Base-by-base conservation (phyloP, 2,888 invertebrate species). In the Epinotia bilunana region DNA sequence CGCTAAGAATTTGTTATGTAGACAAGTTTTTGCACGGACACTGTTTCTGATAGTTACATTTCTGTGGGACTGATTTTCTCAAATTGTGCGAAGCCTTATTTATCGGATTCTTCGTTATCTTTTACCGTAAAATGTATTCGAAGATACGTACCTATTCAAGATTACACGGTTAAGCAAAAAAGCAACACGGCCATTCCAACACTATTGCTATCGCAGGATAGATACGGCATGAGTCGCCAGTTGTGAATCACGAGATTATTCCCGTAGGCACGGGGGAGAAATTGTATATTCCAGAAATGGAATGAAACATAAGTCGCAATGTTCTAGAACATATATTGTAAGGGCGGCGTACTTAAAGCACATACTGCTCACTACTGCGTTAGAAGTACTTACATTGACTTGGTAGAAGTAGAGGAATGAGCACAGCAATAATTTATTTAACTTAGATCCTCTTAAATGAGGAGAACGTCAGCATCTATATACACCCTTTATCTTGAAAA, bases 201-300 rank as follows among this genome's bases (percentile, higher is more conserved):
- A 46, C 46, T 46, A 68, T 68, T 73, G 28, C 23, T 60, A 60
- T 69, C 69, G 58, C 23, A 60, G 58, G 58, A 60, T 88, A 88
- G 86, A 86, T 85, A 87, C 80, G 79, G 80, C 80, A 82, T 84
- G 86, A 88, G 84, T 86, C 83, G 85, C 78, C 82, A 85, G 86
- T 86, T 87, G 84, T 87, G 88, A 90, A 89, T 90, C 88, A 89
- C 86, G 86, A 86, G 84, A 86, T 84, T 87, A 87, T 86, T 87
- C 82, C 84, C 80, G 91, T 88, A 87, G 90, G 89, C 87, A 88
- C 87, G 83, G 81, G 81, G 81, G 83, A 83, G 81, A 82, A 85
- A 84, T 85, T 84, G 84, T 84, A 84, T 87, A 82, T 87, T 88
- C 87, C 88, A 89, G 88, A 89, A 89, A 89, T 88, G 90, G 88